Percentiles rank a stretch among this genome's conserved stretches.
Evolutionary conservation across 2,797 vertebrate species (phyloP).

Genomic region (Steatocranus sp.): DNA sequence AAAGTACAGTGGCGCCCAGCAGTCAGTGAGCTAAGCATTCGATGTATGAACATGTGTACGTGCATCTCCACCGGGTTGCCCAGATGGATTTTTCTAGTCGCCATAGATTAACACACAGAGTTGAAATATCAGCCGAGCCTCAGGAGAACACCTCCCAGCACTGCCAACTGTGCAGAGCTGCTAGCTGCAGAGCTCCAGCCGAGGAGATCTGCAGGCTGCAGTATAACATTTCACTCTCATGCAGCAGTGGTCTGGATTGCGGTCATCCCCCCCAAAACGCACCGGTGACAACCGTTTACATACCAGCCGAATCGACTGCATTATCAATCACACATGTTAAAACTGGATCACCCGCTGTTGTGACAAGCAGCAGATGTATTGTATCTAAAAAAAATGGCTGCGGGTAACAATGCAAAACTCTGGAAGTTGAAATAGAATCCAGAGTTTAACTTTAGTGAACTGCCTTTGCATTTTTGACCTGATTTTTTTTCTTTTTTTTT

Average conservation of each 20-base stretch:
- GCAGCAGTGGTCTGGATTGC: conserved; percentile 1
- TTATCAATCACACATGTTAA: conserved; percentile 19
- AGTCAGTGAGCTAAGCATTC: neutral
- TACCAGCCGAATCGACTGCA: neutral
- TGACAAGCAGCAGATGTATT: conserved; percentile 29
- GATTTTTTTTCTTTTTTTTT: neutral
- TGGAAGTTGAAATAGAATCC: neutral
- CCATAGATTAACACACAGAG: neutral
- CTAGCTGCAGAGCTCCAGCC: neutral
- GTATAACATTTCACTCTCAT: conserved; percentile 11
- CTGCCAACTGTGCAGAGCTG: neutral
- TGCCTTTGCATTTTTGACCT: neutral
- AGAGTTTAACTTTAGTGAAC: neutral
- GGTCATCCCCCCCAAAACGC: neutral
- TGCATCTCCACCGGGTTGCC: neutral
- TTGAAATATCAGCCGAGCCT: conserved; percentile 14
- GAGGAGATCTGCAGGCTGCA: neutral
- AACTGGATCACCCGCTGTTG: conserved; percentile 18
- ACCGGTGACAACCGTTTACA: conserved; percentile 45
- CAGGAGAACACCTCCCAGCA: conserved; percentile 4
- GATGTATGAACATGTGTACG: conserved; percentile 6
- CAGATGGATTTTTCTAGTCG: conserved; percentile 29
- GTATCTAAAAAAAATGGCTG: neutral
- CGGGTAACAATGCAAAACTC: neutral
- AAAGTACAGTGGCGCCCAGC: neutral